phyloP scores from a whole-genome alignment of 2,113 vertebrate species.

The Anarrhichthys ocellatus region DNA sequence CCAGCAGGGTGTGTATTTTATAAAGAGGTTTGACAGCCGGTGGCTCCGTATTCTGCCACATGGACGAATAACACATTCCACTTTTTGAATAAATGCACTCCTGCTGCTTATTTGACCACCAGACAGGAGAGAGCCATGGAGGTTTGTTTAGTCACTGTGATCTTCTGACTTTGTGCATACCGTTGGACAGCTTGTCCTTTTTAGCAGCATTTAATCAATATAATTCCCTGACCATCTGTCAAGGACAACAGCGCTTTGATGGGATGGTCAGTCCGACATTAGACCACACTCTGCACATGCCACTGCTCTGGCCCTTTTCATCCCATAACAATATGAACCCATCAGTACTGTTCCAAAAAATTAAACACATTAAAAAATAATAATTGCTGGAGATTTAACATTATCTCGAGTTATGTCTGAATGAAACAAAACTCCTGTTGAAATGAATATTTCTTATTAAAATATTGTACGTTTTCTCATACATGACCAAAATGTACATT shows the following conservation, averaged over 20 bases:
- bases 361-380: not conserved
- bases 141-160: constrained; percentile 8
- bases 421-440: not conserved
- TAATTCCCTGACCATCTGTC: constrained; percentile 37
- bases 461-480: not conserved
- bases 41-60: not conserved
- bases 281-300: constrained; percentile 4
- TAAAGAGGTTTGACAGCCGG: constrained; percentile 12
- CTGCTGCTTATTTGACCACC: not conserved
- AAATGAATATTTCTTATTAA: not conserved
- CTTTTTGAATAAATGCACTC: not conserved
- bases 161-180: constrained; percentile 39
- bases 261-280: constrained; percentile 14
- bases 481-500: not conserved
- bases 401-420: not conserved
- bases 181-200: constrained; percentile 12
- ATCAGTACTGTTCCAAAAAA: not conserved
- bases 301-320: constrained; percentile 1
- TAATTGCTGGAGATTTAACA: not conserved
- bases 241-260: not conserved
- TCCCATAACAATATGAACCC: not conserved
- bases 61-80: not conserved
- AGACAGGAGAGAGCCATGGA: not conserved
- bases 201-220: constrained; percentile 39
- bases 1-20: not conserved